phyloP scores from a whole-genome alignment of 2,797 vertebrate genomes.

The Coendou prehensilis region DNA sequence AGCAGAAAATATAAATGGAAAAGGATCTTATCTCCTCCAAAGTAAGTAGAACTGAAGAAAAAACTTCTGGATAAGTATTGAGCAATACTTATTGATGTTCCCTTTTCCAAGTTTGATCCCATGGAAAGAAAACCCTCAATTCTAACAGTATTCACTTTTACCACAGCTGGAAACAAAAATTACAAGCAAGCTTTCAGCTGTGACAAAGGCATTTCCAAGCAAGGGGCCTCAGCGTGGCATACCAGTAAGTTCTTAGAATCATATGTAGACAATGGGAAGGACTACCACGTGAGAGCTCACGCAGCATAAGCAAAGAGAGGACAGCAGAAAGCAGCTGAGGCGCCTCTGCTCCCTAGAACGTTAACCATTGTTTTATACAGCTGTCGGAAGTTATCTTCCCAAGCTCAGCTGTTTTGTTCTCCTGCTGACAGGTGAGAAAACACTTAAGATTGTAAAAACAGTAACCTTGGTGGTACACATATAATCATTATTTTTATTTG shows the following conservation, averaged over 20 bases:
- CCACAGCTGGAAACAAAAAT: constrained; percentile 60
- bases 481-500: background rate
- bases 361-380: background rate
- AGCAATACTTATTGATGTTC: constrained; percentile 49
- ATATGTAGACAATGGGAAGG: background rate
- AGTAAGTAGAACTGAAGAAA: background rate
- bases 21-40: background rate
- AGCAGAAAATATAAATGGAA: background rate
- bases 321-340: background rate
- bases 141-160: constrained; percentile 34
- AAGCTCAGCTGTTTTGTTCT: background rate
- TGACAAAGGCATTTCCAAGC: background rate
- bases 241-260: background rate
- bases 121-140: constrained; percentile 5
- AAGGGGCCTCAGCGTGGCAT: background rate
- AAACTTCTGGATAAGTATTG: background rate
- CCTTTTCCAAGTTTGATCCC: constrained; percentile 37
- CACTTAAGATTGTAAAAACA: background rate
- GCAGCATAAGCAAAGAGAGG: background rate
- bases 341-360: background rate
- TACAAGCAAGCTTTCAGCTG: constrained; percentile 28
- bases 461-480: background rate
- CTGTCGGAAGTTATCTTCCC: background rate
- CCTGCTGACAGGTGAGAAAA: background rate
- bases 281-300: background rate